A percentile compares a stretch with the other conserved stretches of the same genome.
Evolutionary conservation across 1,140 invertebrate species (phyloP).

Genomic region (Batillaria attramentaria): DNA sequence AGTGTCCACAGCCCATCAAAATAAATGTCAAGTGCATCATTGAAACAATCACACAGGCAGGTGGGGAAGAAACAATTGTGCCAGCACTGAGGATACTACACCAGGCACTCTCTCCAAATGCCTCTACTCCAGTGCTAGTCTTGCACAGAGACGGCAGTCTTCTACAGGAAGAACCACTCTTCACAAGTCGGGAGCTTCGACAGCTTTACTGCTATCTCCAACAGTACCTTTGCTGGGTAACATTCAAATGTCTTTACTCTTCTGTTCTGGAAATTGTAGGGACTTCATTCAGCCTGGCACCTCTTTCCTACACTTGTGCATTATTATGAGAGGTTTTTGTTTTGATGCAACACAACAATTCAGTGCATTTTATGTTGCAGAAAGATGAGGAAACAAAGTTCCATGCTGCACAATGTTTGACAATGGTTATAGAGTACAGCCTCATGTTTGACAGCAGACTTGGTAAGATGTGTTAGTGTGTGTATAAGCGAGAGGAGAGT

Average conservation of each 20-base stretch:
- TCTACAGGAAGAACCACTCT: background rate
- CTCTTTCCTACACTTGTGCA: no score
- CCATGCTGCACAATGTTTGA: constrained; percentile 9
- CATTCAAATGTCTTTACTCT: no score
- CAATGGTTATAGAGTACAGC: background rate
- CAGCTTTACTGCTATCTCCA: constrained; percentile 7
- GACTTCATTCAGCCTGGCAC: no score
- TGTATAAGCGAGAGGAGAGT: no score
- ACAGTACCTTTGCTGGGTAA: constrained; percentile 24
- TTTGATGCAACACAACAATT: no score
- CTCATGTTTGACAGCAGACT: background rate
- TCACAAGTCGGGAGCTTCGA: background rate
- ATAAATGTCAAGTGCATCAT: background rate
- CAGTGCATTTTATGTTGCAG: background rate
- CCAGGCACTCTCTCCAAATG: no score
- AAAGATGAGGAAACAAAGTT: constrained; percentile 10
- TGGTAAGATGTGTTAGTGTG: no score
- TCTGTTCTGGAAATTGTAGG: no score
- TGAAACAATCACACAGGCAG: background rate
- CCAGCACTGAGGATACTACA: constrained; percentile 17
- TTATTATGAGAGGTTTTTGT: no score
- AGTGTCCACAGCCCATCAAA: constrained; percentile 10
- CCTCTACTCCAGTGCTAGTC: no score
- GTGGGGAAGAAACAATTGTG: background rate
- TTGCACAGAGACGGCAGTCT: background rate